phyloP scores from a whole-genome alignment of 2,797 vertebrate genomes.

The Prunella strophiata region DNA sequence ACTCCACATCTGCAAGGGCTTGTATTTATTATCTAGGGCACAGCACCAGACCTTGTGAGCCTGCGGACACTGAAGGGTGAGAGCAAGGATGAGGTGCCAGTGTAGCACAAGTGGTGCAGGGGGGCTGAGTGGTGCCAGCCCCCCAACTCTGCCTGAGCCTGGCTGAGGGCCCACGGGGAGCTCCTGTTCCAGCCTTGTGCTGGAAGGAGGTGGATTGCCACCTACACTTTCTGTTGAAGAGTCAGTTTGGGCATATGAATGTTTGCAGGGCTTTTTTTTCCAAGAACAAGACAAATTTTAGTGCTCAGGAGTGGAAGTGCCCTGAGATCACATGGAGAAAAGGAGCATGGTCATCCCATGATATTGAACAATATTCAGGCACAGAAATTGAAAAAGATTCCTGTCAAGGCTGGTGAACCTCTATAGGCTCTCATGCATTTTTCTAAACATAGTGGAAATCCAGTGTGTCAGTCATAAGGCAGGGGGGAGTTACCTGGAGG shows the following conservation, averaged over 20 bases:
- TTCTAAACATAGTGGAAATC: neutral
- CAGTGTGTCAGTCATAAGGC: neutral
- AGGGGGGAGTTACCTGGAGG: neutral
- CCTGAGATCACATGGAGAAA: neutral
- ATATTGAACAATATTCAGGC: neutral
- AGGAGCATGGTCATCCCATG: neutral
- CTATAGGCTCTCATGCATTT: neutral
- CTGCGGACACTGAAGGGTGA: neutral
- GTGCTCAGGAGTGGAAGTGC: neutral
- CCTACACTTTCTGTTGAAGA: neutral
- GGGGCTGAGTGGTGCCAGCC: neutral
- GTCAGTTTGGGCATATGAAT: neutral
- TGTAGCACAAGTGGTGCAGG: accelerated
- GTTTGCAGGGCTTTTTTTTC: neutral
- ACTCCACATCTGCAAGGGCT: neutral
- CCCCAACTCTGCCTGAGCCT: accelerated
- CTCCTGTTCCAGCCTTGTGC: neutral
- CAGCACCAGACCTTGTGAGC: accelerated
- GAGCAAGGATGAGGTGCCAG: neutral
- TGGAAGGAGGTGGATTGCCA: neutral
- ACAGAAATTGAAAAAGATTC: neutral
- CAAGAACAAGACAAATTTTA: neutral
- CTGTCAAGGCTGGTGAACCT: neutral
- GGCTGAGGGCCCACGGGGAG: accelerated
- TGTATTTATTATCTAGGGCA: neutral